Evolutionary conservation across 2,797 vertebrate genomes (phyloP).

Genomic region (Tapera naevia): DNA sequence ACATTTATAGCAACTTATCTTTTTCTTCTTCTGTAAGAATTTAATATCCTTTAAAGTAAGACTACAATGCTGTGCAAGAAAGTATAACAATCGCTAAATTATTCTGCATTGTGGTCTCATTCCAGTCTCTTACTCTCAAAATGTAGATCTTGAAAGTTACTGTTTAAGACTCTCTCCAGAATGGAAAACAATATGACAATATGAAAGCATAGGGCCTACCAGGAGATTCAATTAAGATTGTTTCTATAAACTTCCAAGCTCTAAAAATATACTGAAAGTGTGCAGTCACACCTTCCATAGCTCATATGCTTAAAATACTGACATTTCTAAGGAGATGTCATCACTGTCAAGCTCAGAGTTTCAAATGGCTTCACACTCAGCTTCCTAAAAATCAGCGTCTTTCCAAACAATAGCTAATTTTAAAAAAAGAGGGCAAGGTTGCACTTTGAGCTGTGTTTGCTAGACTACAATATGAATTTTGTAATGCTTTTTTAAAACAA

Average conservation of each 20-base stretch:
- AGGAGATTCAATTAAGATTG: neutral
- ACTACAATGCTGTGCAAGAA: slow-evolving; percentile 32
- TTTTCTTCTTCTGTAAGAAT: slow-evolving; percentile 76
- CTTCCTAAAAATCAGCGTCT: neutral
- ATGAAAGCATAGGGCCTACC: neutral
- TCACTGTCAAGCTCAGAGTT: neutral
- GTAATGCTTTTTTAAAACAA: neutral
- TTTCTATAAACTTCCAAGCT: neutral
- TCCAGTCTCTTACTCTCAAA: neutral
- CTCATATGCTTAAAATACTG: neutral
- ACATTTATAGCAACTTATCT: slow-evolving; percentile 71
- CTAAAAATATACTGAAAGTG: neutral
- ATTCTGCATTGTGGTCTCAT: neutral
- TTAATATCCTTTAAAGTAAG: slow-evolving; percentile 76
- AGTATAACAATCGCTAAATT: slow-evolving; percentile 2
- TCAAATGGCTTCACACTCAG: neutral
- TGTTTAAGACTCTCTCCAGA: neutral
- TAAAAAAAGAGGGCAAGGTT: neutral
- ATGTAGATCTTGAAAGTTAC: neutral
- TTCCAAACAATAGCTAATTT: neutral
- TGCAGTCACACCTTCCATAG: neutral
- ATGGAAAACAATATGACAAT: neutral
- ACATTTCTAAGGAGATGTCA: neutral
- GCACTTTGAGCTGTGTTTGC: neutral
- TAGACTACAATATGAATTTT: neutral